These are phyloP conservation scores for Hyles euphorbiae DNA, from an alignment of 1,140 invertebrate species.

Conservation along the genomic window DNA sequence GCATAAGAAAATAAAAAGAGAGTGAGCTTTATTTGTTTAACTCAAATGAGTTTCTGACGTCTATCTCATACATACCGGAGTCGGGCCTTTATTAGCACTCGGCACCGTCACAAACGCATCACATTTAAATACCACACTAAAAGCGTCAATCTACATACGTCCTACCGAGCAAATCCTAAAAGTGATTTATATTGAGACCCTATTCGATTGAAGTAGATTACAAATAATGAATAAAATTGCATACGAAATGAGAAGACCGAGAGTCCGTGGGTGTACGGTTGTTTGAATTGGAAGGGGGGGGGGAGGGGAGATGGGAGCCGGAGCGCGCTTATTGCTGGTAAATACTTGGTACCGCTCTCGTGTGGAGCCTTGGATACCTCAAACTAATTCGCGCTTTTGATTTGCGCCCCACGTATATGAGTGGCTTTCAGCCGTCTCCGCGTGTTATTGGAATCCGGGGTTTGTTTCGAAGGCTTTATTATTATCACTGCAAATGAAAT, in stretches of 20 bases:
- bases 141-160: slow-evolving; percentile 71
- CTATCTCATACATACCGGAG: slow-evolving; percentile 36
- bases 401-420: slow-evolving; percentile 14
- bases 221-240: slow-evolving; percentile 75
- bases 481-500: not conserved
- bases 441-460: too few species aligned
- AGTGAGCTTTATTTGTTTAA: slow-evolving; percentile 56
- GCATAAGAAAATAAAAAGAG: slow-evolving; percentile 52
- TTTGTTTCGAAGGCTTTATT: too few species aligned
- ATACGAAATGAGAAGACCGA: slow-evolving; percentile 67
- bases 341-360: slow-evolving; percentile 43
- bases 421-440: not conserved
- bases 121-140: slow-evolving; percentile 67
- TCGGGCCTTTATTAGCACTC: slow-evolving; percentile 55
- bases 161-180: slow-evolving; percentile 61
- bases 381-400: slow-evolving; percentile 34
- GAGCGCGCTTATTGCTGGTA: slow-evolving; percentile 50
- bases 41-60: slow-evolving; percentile 66
- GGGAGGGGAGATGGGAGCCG: slow-evolving; percentile 25
- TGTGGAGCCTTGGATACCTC: slow-evolving; percentile 27
- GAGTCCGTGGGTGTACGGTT: slow-evolving; percentile 52
- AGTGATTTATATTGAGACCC: slow-evolving; percentile 68
- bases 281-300: slow-evolving; percentile 44
- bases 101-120: slow-evolving; percentile 40
- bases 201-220: slow-evolving; percentile 72